A percentile compares a stretch with the other conserved stretches of the same genome.
Evolutionary conservation across 2,888 invertebrate genomes (phyloP).

Genomic region (Acrobasis repandana): DNA sequence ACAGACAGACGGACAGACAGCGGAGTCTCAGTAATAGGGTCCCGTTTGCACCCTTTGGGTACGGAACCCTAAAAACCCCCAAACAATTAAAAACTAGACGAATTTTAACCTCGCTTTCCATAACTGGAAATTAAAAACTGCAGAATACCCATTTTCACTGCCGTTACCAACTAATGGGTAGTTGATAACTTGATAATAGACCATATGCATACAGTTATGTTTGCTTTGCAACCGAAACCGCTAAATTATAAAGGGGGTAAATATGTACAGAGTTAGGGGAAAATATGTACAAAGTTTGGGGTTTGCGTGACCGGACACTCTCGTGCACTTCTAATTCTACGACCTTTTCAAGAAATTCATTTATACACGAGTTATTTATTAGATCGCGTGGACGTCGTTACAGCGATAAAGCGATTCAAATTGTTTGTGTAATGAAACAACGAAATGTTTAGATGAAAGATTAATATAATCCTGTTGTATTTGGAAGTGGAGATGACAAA

Average conservation of each 20-base stretch:
- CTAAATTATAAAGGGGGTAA: constrained; percentile 60
- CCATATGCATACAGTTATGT: background rate
- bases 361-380: constrained; percentile 64
- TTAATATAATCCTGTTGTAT: constrained; percentile 1
- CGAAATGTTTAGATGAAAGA: constrained; percentile 26
- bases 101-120: background rate
- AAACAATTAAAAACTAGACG: background rate
- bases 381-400: constrained; percentile 60
- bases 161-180: background rate
- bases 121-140: background rate
- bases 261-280: constrained; percentile 53
- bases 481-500: background rate
- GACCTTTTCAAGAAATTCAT: constrained; percentile 80
- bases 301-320: constrained; percentile 71
- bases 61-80: background rate
- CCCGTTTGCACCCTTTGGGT: no score
- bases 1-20: no score
- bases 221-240: constrained; percentile 41
- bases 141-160: background rate
- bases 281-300: constrained; percentile 39
- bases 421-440: constrained; percentile 50
- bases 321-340: constrained; percentile 77
- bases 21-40: no score
- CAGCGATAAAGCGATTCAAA: constrained; percentile 56
- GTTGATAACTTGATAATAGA: constrained; percentile 10